Base-by-base conservation (phyloP, 2,888 invertebrate species). In the Strigamia maritima region DNA sequence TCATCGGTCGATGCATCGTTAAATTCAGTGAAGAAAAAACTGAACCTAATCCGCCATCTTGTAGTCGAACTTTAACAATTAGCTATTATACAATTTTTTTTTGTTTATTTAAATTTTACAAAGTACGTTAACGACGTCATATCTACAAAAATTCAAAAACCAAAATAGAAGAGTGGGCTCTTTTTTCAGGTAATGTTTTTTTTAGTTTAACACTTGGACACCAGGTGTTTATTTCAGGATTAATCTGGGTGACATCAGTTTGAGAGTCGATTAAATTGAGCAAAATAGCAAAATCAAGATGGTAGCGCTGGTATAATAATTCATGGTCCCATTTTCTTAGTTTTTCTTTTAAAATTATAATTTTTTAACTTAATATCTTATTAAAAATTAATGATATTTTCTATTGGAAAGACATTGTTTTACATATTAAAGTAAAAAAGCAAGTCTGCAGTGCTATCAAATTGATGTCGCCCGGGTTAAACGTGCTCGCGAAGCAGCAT, bases 61-160 rank as follows among this genome's bases (percentile, higher is more conserved):
- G 44, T 44, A 44, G 44, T 44, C 44, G 19, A 54, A 54, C 54
- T 54, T 54, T 54, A 54, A 54, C 54, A 54, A 19, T 19, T 54
- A 19, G 54, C 54, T 54, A 54, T 54, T 19, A 54, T 54, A 54
- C 54, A 54, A 54, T n/a, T n/a, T 19, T 54, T 54, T 35, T 35
- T 35, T 6, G 35, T 35, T 19, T 54, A 6, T 54, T 19, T 54
- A 19, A 54, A 54, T 54, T 54, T 54, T 54, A 54, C 54, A 54
- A 54, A 54, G 54, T 54, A 54, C 54, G n/a, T 54, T 54, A 54
- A 54, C 54, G 54, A 54, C 54, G 54, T 54, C 54, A 54, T 54
- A 54, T 54, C 54, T 54, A 54, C 54, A 54, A 54, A 54, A 54
- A 54, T 54, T 19, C 54, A n/a, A 54, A 54, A 54, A 54, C 54